phyloP scores from a whole-genome alignment of 2,888 invertebrate genomes.

The Xestoiulus laeticollis region DNA sequence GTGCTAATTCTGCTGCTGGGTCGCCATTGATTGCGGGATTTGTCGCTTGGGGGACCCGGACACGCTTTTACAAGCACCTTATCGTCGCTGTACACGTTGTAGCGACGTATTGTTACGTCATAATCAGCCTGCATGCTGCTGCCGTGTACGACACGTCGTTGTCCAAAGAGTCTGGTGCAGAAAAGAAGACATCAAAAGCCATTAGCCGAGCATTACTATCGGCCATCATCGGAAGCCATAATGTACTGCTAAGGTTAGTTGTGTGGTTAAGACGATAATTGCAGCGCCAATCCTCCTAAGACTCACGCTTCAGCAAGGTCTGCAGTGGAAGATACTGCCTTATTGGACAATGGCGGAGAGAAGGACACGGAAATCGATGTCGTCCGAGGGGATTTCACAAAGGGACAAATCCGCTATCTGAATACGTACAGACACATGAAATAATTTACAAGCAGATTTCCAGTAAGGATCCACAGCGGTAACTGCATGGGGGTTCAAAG shows the following conservation, averaged over 20 bases:
- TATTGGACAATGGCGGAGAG: constrained; percentile 16
- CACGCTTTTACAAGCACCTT: constrained; percentile 48
- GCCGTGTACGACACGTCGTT: constrained; percentile 3
- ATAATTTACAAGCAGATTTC: not conserved
- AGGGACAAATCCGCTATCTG: not conserved
- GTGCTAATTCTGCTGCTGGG: constrained; percentile 12
- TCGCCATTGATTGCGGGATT: constrained; percentile 45
- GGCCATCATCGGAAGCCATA: constrained; percentile 47
- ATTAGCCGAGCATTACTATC: constrained; percentile 51
- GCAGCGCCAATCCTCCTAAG: not conserved
- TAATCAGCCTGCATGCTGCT: not conserved
- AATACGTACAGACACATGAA: not conserved
- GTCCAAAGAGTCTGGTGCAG: not conserved
- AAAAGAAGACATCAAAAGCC: constrained; percentile 50
- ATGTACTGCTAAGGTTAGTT: constrained; percentile 46
- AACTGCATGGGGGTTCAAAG: not conserved
- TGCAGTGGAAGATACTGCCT: not conserved
- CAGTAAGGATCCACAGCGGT: not conserved
- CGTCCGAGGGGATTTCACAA: constrained; percentile 18
- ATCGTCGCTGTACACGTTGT: constrained; percentile 48
- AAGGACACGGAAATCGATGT: constrained; percentile 15
- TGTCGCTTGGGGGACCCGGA: constrained; percentile 30
- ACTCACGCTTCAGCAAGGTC: not conserved
- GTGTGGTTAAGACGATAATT: constrained; percentile 48
- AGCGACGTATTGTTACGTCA: constrained; percentile 47